Conservation (phyloP, 2,888 invertebrate genomes). For the Lepidochitona cinerea region DNA sequence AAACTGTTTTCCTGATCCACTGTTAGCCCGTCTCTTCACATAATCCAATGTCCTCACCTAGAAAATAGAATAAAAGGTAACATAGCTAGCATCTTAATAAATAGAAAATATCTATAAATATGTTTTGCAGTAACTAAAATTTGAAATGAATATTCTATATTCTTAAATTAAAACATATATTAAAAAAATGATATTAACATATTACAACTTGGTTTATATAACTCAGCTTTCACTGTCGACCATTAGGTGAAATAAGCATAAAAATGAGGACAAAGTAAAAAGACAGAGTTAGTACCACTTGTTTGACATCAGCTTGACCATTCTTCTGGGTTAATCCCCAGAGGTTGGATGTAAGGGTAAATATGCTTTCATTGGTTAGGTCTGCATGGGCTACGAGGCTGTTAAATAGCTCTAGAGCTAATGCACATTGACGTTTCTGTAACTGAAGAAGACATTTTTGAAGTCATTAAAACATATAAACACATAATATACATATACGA, state of each 20-base stretch:
- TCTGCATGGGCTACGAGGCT: constrained; percentile 70
- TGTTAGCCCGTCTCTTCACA: constrained; percentile 40
- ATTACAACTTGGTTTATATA: too few species aligned
- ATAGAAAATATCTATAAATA: too few species aligned
- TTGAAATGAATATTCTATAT: too few species aligned
- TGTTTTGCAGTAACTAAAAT: too few species aligned
- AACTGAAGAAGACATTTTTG: constrained; percentile 46
- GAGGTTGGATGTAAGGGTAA: constrained; percentile 82
- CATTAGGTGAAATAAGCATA: too few species aligned
- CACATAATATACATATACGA: too few species aligned
- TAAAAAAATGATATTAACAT: too few species aligned
- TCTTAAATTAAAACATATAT: too few species aligned
- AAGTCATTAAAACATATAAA: too few species aligned
- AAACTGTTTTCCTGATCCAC: constrained; percentile 35
- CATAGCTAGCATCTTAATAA: too few species aligned
- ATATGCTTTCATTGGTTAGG: constrained; percentile 72
- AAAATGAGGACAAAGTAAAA: background rate
- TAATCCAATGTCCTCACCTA: constrained; percentile 49
- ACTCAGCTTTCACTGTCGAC: too few species aligned
- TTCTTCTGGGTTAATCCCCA: constrained; percentile 86
- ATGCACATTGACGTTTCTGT: constrained; percentile 73
- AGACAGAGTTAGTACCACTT: constrained; percentile 41
- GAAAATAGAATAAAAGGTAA: too few species aligned
- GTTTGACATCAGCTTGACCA: constrained; percentile 73
- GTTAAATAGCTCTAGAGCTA: constrained; percentile 79